Conservation (phyloP, 2,888 invertebrate species). For the Lamellibrachia columna region DNA sequence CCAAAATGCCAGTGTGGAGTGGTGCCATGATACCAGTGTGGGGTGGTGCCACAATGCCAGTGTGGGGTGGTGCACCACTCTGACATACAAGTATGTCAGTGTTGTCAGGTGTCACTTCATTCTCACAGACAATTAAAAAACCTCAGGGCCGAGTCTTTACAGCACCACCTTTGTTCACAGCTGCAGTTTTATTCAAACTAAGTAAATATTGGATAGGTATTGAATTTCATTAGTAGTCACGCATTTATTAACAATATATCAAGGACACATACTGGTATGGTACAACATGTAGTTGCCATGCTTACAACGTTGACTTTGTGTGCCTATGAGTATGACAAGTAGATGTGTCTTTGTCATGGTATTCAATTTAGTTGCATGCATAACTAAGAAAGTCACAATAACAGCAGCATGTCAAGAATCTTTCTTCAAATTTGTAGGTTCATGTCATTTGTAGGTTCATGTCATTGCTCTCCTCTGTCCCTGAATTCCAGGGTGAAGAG, state of each 20-base stretch:
- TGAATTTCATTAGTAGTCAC: neutral
- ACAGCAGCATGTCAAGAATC: neutral
- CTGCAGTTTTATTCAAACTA: neutral
- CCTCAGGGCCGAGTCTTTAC: neutral
- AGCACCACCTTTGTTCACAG: conserved; percentile 11
- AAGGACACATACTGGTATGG: neutral
- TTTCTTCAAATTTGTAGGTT: neutral
- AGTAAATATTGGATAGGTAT: conserved; percentile 2
- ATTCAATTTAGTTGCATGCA: neutral
- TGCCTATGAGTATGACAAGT: neutral
- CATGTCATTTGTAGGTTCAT: neutral
- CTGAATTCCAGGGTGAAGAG: neutral
- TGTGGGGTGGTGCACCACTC: neutral
- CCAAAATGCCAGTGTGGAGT: too few relatives aligned
- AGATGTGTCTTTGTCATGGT: neutral
- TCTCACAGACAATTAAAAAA: neutral
- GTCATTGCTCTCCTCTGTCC: too few relatives aligned
- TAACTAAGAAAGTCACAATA: neutral
- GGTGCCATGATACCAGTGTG: neutral
- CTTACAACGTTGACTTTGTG: neutral
- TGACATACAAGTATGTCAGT: too few relatives aligned
- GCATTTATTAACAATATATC: neutral
- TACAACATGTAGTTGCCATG: conserved; percentile 1
- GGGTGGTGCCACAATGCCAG: neutral
- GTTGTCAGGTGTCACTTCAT: neutral